Evolutionary conservation across 2,797 vertebrate species (phyloP), one percentile per base, ranked within the genome.

Genomic region (Neosalanx taihuensis): DNA sequence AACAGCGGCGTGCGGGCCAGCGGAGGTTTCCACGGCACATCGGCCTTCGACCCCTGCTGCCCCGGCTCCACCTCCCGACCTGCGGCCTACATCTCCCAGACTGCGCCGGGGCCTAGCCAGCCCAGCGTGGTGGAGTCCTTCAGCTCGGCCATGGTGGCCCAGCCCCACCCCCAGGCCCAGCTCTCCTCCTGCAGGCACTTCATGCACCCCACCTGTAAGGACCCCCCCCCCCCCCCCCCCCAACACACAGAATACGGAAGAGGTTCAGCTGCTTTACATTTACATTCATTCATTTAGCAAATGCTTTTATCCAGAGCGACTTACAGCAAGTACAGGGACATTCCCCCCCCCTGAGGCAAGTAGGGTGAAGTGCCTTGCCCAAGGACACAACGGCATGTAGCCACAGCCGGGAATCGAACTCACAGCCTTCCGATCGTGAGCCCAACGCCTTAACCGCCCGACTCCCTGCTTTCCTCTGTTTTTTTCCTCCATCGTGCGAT

Each of bases 41-140:
- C 97, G 0, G 97, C 97, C 31, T 99, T 99, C 79, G 97, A 99
- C 87, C 97, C 97, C 1, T 99, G 97, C 92, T 99, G 97, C 81
- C 97, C 97, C 0, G 95, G 95, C 70, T 96, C 96, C 35, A 93
- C 94, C 30, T 95, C 97, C 5, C 94, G 97, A 78, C 92, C 95
- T 72, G 83, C 96, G 72, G 86, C 94, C 76, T 98, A 93, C 46
- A 94, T 94, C 80, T 95, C 95, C 78, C 97, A 96, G 89, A 91
- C 94, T 53, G 90, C 92, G 35, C 91, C 94, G 0, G 93, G 95
- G 71, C 93, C 94, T 41, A 95, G 95, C 85, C 96, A 98, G 77
- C 92, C 96, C 0, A 87, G 94, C 30, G 85, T 91, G 26, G 91
- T 95, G 13, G 97, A 98, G 1, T 92, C 95, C 0, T 98, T 96